Percentiles rank a stretch among this genome's conserved stretches.
phyloP scores from a whole-genome alignment of 1,140 invertebrate genomes.

The Drosophila grimshawi region DNA sequence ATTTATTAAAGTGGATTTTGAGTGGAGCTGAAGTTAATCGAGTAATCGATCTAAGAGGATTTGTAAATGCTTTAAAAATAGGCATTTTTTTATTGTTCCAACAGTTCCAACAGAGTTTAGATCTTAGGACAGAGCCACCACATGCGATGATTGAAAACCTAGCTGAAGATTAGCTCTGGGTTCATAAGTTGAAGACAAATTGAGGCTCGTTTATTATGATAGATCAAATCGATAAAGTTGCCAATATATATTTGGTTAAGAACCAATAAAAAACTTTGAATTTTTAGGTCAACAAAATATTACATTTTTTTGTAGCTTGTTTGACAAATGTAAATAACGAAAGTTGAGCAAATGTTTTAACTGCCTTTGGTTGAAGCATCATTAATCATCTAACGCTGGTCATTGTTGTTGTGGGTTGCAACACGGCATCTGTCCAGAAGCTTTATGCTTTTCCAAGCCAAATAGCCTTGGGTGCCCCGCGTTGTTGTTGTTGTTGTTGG shows the following conservation, averaged over 20 bases:
- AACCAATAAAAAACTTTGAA: not conserved
- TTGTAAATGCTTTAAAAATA: conserved; percentile 27
- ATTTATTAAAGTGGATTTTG: conserved; percentile 15
- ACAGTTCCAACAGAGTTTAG: conserved; percentile 4
- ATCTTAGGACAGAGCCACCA: not conserved
- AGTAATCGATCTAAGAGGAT: conserved; percentile 30
- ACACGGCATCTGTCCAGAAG: conserved; percentile 16
- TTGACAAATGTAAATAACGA: conserved; percentile 39
- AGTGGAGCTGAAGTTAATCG: not conserved
- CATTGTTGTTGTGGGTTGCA: conserved; percentile 1
- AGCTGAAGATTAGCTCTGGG: not conserved
- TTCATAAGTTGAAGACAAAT: not conserved
- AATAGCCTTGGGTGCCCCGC: conserved; percentile 33
- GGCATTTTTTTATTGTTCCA: conserved; percentile 7
- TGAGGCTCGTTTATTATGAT: not conserved
- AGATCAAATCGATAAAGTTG: not conserved
- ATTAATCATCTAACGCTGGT: conserved; percentile 37
- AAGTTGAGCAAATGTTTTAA: conserved; percentile 26
- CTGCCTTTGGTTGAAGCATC: conserved; percentile 2
- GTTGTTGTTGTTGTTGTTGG: not conserved
- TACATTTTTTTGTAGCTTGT: not conserved
- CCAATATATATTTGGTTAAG: not conserved
- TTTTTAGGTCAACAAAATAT: conserved; percentile 3
- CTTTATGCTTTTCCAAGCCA: conserved; percentile 25
- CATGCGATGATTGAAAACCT: conserved; percentile 19